Base-by-base conservation (phyloP, 2,888 invertebrate species). In the Resseliella maxima region DNA sequence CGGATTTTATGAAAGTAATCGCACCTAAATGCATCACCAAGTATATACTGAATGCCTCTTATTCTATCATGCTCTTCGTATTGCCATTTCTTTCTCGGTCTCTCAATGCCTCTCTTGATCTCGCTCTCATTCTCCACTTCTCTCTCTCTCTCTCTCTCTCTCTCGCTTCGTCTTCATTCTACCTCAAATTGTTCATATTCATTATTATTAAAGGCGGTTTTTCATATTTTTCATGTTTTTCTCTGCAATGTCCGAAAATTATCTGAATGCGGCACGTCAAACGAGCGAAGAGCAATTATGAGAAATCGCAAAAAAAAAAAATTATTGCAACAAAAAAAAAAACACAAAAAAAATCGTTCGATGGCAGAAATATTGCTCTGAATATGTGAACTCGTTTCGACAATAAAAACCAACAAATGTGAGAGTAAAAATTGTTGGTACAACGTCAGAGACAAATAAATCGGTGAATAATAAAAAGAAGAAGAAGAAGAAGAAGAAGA, bases 1-100 rank as follows among this genome's bases (percentile, higher is more conserved):
- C 72, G 72, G 72, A 31, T 72, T 72, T 72, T 72, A 72, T 72
- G 31, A 72, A 72, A 72, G 72, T 72, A 31, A 72, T 72, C 72
- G 72, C 31, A 72, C 72, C 12, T 31, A 31, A 72, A 72, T 72
- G 72, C 72, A 72, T 0, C 31, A n/a, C n/a, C 72, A 72, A 72
- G 31, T 72, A 15, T 2, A 15, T 50, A 12, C 5, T 5, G 6
- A 41, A 8, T 41, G 12, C 41, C 6, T 8, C 41, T 41, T 41
- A n/a, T n/a, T n/a, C n/a, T n/a, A n/a, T n/a, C n/a, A n/a, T n/a
- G n/a, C n/a, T n/a, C n/a, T n/a, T n/a, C n/a, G n/a, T n/a, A n/a
- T n/a, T n/a, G n/a, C n/a, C n/a, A n/a, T n/a, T n/a, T n/a, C n/a
- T n/a, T n/a, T n/a, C n/a, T n/a, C n/a, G n/a, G n/a, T n/a, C n/a